Percentiles rank a stretch among this genome's conserved stretches.
Conservation (phyloP, 2,888 invertebrate species). For the Spatulosminthurus flaviceps region DNA sequence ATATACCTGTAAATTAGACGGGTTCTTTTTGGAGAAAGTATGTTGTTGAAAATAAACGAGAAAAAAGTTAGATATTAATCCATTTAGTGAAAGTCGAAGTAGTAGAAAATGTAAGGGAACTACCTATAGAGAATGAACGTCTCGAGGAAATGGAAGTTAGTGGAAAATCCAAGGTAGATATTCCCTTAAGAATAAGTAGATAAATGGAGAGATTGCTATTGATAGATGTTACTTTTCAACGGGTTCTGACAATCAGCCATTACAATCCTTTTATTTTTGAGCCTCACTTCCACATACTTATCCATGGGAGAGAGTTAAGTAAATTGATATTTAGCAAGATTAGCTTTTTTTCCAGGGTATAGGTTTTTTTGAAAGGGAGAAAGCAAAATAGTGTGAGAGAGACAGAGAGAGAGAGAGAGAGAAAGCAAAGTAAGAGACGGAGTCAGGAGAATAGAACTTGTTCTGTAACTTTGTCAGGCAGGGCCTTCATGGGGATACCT, state of each 20-base stretch:
- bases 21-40: background rate
- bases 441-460: background rate
- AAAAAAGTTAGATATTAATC: constrained; percentile 18
- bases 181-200: constrained; percentile 7
- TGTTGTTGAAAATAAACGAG: constrained; percentile 8
- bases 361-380: background rate
- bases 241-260: constrained; percentile 9
- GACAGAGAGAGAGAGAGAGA: background rate
- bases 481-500: constrained; percentile 7
- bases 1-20: too few relatives aligned
- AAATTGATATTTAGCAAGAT: constrained; percentile 43
- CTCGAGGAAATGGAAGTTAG: background rate
- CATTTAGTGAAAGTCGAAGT: background rate
- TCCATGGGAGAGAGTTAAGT: constrained; percentile 32
- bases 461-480: constrained; percentile 30
- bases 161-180: background rate
- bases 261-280: constrained; percentile 18
- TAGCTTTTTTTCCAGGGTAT: constrained; percentile 10
- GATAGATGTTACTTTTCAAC: constrained; percentile 14
- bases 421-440: background rate
- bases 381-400: too few relatives aligned
- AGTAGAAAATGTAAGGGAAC: too few relatives aligned
- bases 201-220: constrained; percentile 11
- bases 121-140: background rate
- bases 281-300: background rate